Conservation (phyloP, 2,797 vertebrate species). For the Ctenochaetus hawaiiensis region DNA sequence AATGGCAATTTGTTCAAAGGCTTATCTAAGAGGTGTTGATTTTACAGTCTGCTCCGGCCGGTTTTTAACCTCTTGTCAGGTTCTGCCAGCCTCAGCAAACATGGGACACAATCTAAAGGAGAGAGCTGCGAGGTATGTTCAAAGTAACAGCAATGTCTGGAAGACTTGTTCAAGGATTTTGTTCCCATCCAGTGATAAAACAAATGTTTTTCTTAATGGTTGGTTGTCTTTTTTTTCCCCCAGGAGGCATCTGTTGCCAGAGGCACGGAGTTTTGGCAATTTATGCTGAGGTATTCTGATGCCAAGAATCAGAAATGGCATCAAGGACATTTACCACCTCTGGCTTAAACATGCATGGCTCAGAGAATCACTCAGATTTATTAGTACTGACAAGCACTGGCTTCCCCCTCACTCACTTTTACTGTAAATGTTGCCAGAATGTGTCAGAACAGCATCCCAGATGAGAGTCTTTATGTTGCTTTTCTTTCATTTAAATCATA, state of each 20-base stretch:
- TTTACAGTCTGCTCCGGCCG: slow-evolving; percentile 29
- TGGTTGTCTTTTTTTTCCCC: neutral
- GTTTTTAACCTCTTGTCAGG: neutral
- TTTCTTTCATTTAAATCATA: slow-evolving; percentile 19
- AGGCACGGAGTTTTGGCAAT: slow-evolving; percentile 16
- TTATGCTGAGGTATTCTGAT: slow-evolving; percentile 28
- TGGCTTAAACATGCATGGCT: slow-evolving; percentile 40
- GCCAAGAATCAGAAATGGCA: slow-evolving; percentile 55
- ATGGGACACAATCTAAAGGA: slow-evolving; percentile 18
- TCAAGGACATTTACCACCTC: slow-evolving; percentile 54
- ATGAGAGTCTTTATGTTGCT: neutral
- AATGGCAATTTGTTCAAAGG: slow-evolving; percentile 32
- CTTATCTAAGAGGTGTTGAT: slow-evolving; percentile 39
- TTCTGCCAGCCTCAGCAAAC: slow-evolving; percentile 21
- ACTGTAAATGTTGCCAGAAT: slow-evolving; percentile 12
- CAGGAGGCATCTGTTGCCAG: slow-evolving; percentile 12
- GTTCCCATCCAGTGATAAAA: slow-evolving; percentile 25
- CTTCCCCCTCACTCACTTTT: slow-evolving; percentile 36
- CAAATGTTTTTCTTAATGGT: slow-evolving; percentile 41
- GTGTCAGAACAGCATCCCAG: neutral
- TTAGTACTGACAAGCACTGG: slow-evolving; percentile 15
- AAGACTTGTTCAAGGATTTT: neutral
- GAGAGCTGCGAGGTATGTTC: neutral
- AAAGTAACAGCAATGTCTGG: slow-evolving; percentile 10
- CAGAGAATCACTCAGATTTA: slow-evolving; percentile 44